These are phyloP conservation scores for Xiphorhynchus elegans DNA, from an alignment of 2,113 vertebrate species.

Conservation along the genomic window DNA sequence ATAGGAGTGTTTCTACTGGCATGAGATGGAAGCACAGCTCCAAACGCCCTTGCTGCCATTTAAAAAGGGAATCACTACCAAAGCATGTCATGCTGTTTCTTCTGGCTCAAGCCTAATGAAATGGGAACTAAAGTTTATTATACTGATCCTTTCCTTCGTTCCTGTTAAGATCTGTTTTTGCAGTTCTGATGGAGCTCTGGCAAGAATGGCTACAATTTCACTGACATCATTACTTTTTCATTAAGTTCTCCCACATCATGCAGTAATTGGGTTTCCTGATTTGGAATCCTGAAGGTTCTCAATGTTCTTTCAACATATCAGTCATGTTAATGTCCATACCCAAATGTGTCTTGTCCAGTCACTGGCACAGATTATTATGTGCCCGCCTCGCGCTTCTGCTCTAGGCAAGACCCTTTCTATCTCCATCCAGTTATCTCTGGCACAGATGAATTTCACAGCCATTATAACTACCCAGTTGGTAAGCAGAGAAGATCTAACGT, in stretches of 20 bases:
- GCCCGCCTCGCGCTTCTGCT: neutral
- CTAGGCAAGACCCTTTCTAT: neutral
- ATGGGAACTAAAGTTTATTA: neutral
- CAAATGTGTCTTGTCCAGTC: neutral
- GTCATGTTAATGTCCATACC: neutral
- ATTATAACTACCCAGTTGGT: neutral
- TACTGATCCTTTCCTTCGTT: neutral
- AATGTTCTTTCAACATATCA: neutral
- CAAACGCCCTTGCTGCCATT: neutral
- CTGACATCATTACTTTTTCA: neutral
- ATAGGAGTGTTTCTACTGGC: neutral
- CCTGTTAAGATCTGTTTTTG: neutral
- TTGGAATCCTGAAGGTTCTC: neutral
- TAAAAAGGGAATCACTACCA: neutral
- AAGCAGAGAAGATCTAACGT: neutral
- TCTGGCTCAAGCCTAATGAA: neutral
- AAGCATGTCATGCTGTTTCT: neutral
- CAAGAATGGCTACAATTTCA: neutral
- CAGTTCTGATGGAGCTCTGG: neutral
- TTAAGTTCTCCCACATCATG: neutral
- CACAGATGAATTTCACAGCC: neutral
- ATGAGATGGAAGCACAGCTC: neutral
- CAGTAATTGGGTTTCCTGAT: constrained; percentile 17
- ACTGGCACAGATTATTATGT: neutral
- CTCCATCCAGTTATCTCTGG: neutral